Conservation (phyloP, 2,797 vertebrate species). For the Lindbergichthys nudifrons region DNA sequence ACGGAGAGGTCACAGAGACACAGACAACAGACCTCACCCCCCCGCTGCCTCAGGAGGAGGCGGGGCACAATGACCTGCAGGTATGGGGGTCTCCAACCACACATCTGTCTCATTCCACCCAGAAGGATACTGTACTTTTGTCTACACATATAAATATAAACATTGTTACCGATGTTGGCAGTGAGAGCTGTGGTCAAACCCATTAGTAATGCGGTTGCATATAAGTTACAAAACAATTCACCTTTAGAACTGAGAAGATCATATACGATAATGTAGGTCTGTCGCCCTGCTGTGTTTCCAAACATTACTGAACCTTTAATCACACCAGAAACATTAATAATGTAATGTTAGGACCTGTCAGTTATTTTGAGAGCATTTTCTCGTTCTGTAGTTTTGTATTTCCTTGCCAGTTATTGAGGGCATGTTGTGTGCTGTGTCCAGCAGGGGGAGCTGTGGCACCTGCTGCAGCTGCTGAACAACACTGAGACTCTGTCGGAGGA, state of each 20-base stretch:
- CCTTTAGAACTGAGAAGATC: too few relatives aligned
- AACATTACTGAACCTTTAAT: too few relatives aligned
- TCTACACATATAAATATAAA: too few relatives aligned
- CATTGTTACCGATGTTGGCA: not conserved
- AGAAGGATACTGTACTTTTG: not conserved
- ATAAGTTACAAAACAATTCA: too few relatives aligned
- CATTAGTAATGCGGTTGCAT: too few relatives aligned
- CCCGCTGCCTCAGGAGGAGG: conserved; percentile 6
- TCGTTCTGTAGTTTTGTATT: not conserved
- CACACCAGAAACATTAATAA: not conserved
- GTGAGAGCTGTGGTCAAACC: not conserved
- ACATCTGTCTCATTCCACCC: not conserved
- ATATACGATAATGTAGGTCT: not conserved
- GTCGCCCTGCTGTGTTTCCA: not conserved
- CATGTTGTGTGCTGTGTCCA: conserved; percentile 8
- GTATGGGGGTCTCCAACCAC: conserved; percentile 14
- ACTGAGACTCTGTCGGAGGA: conserved; percentile 85
- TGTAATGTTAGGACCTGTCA: not conserved
- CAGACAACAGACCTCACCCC: not conserved
- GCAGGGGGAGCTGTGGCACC: conserved; percentile 87
- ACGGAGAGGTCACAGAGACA: not conserved
- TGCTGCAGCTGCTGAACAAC: conserved; percentile 87
- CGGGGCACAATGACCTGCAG: conserved; percentile 9
- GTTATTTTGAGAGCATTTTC: not conserved
- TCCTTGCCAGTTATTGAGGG: not conserved